These are phyloP conservation scores for Psittacula echo DNA, from an alignment of 2,797 vertebrate genomes.

Conservation along the genomic window DNA sequence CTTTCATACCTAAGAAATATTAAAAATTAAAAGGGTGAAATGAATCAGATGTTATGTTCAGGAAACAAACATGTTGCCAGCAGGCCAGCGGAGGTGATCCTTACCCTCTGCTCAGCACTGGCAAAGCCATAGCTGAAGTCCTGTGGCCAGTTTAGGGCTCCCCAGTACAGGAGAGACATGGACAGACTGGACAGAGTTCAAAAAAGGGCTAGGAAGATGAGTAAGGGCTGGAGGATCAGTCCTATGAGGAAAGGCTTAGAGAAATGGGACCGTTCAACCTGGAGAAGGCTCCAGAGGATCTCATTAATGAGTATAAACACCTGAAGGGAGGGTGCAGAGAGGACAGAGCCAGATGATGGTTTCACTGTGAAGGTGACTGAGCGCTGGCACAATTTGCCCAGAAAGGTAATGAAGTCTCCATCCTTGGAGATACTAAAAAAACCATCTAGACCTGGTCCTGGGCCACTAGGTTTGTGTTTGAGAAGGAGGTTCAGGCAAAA, in stretches of 20 bases:
- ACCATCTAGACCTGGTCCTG: accelerated
- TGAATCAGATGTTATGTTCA: background rate
- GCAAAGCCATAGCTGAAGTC: background rate
- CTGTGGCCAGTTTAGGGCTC: background rate
- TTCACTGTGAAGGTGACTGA: too few species aligned
- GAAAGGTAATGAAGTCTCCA: too few species aligned
- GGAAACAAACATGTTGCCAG: background rate
- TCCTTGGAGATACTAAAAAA: background rate
- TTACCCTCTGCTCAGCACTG: background rate
- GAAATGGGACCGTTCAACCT: background rate
- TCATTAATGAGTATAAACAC: background rate
- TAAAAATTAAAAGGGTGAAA: background rate
- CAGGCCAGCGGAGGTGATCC: background rate
- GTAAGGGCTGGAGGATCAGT: background rate
- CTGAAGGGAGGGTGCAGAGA: background rate
- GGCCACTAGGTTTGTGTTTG: background rate
- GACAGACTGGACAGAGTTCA: background rate
- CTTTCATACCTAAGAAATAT: background rate
- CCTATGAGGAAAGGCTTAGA: background rate
- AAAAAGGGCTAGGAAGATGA: background rate
- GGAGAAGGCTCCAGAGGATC: background rate
- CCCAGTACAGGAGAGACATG: background rate
- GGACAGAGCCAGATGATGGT: too few species aligned
- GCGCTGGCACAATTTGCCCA: too few species aligned
- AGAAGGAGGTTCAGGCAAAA: background rate